Evolutionary conservation across 2,888 invertebrate genomes (phyloP).

Genomic region (Meliscaeva auricollis): DNA sequence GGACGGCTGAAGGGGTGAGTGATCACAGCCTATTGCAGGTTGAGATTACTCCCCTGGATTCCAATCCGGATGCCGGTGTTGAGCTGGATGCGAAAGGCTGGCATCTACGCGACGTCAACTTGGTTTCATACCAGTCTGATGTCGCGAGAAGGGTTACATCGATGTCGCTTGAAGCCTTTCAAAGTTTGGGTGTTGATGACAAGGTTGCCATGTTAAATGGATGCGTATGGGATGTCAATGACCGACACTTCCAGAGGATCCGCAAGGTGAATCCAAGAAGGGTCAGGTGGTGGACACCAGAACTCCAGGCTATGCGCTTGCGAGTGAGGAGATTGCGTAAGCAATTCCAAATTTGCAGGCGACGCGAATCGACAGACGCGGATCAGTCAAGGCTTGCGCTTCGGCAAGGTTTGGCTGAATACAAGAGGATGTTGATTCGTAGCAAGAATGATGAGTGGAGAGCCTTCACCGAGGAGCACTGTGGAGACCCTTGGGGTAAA

Average conservation of each 20-base stretch:
- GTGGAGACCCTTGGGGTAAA: not conserved
- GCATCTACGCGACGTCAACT: not conserved
- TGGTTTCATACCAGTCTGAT: not conserved
- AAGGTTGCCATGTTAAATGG: slow-evolving; percentile 12
- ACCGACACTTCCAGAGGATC: not conserved
- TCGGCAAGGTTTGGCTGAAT: not conserved
- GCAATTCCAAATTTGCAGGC: not conserved
- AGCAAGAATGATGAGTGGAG: not conserved
- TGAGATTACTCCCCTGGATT: not conserved
- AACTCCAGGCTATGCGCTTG: not conserved
- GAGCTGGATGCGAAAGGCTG: not conserved
- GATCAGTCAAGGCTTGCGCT: slow-evolving; percentile 3
- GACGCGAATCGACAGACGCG: not conserved
- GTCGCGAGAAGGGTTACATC: not conserved
- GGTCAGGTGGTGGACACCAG: not conserved
- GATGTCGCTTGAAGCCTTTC: slow-evolving; percentile 7
- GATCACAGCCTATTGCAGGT: slow-evolving; percentile 2
- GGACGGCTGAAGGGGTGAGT: not conserved
- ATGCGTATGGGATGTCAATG: slow-evolving; percentile 16
- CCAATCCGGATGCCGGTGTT: not conserved
- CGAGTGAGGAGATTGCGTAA: not conserved
- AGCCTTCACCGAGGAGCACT: not conserved
- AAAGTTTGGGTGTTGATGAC: slow-evolving; percentile 5
- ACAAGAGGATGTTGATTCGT: not conserved
- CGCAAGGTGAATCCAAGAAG: not conserved